Evolutionary conservation across 2,797 vertebrate species (phyloP), one percentile per base, ranked within the genome.

Genomic region (Merluccius polli): DNA sequence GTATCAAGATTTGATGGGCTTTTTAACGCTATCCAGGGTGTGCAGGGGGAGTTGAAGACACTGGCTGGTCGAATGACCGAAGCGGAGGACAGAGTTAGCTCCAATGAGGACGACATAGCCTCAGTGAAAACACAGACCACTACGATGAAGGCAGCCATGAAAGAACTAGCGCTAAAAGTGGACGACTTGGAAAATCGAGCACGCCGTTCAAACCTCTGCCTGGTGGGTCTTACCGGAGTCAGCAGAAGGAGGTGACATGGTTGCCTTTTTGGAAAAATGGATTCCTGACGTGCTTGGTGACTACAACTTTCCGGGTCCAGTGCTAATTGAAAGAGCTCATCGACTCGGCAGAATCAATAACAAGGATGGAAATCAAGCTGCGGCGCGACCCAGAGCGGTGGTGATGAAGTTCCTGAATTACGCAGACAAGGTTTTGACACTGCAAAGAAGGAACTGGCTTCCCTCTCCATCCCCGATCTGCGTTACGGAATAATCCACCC

Each of bases 351-450:
- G 10, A 30, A 4, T 65, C 5, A 69, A 27, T 29, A 69, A 8
- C 10, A 12, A 69, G 13, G 27, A 2, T 29, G 67, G 9, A 6
- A 12, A 27, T 10, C 13, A 4, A 29, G 5, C 27, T 5, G 29
- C 8, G 29, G 12, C 15, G 11, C 67, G 59, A 41, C 65, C 59
- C 21, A 69, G 73, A 29, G 21, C 33, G 63, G 74, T 29, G 63
- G 33, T 75, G 33, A 75, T 68, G 74, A 75, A 69, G n/a, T 69
- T 75, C 8, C 59, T 75, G n/a, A 75, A 75, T 29, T 70, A 68
- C 27, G 3, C 27, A 12, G 67, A 69, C 13, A 69, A 69, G 10
- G 59, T 65, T 38, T 38, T 38, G 36, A 38, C 13, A 10, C 36
- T 1, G 36, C 36, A 38, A 38, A 38, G 36, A 10, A 38, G 13